Evolutionary conservation across 2,888 invertebrate genomes (phyloP), one percentile per base, ranked within the genome.

Genomic region (Leptinotarsa rubiginosa): DNA sequence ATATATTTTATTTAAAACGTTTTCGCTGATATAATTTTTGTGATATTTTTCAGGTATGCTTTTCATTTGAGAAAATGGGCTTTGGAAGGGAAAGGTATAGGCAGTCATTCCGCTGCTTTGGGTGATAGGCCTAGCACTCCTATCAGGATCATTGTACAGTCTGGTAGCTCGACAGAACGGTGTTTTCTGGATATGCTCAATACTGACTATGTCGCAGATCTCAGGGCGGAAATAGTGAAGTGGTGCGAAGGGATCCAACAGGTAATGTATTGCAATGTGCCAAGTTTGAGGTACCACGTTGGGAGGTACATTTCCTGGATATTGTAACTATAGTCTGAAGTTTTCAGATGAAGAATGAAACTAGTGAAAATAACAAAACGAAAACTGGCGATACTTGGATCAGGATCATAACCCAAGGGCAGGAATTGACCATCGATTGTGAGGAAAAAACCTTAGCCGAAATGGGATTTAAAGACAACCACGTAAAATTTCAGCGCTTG

Each of bases 381-480:
- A 1, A 93, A 73, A 70, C 74, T 4, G 77, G 81, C 91, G 49
- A 88, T 92, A 71, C 93, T 91, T 18, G 89, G 0, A 92, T 97
- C 69, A 90, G 97, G 64, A 96, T 97, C 91, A 97, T 97, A 79
- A 97, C 97, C 0, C 95, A 95, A 85, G 97, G 97, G 0, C 97
- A 97, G 87, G 98, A 98, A 86, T 89, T 98, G 10, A 96, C 96
- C 0, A 94, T 95, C 4, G 97, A 98, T 83, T 95, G 95, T 82
- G 97, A 98, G 86, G 97, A 97, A 85, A 94, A 97, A 81, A 95
- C 95, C 2, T 88, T 97, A 2, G 93, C 93, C 54, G 97, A 97
- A 86, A 94, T 97, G 90, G 96, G 97, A 25, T 96, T 97, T 85
- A 98, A 97, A 86, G 97, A 98, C 86, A 94, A 95, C 85, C 97